Evolutionary conservation across 2,113 vertebrate species (phyloP).

Genomic region (Setophaga coronata): DNA sequence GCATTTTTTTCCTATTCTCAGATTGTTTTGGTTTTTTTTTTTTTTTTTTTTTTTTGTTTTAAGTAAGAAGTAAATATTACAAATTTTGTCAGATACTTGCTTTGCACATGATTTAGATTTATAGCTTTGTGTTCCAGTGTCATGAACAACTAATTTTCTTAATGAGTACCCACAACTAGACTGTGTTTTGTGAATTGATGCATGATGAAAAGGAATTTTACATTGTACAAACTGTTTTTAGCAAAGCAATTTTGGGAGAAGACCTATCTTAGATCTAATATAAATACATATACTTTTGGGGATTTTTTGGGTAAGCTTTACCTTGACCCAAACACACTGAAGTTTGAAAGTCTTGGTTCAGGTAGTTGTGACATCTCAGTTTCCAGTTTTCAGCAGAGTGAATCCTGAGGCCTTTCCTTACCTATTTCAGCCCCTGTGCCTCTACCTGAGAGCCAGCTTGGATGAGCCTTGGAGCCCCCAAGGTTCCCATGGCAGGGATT

Average conservation of each 20-base stretch:
- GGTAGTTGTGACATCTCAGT: not conserved
- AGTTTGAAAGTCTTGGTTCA: not conserved
- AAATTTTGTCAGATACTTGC: not conserved
- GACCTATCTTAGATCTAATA: not conserved
- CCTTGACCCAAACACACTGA: not conserved
- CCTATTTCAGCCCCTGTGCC: rapidly evolving
- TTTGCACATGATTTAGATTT: not conserved
- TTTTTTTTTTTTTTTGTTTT: not conserved
- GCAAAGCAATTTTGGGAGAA: not conserved
- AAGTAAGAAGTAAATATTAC: not conserved
- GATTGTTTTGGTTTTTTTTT: not conserved
- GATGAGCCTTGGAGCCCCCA: not conserved
- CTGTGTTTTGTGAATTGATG: not conserved
- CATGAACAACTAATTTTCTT: not conserved
- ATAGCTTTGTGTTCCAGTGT: not conserved
- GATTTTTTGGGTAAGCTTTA: rapidly evolving
- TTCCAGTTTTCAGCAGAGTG: not conserved
- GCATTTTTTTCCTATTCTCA: not conserved
- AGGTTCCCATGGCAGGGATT: not conserved
- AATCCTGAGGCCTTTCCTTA: not conserved
- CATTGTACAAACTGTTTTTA: not conserved
- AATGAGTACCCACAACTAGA: not conserved
- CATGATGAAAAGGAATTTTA: not conserved
- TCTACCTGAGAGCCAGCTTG: not conserved
- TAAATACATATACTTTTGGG: not conserved